Percentiles rank a stretch among this genome's conserved stretches.
phyloP scores from a whole-genome alignment of 2,113 vertebrate genomes.

The Rhynchomys soricoides region DNA sequence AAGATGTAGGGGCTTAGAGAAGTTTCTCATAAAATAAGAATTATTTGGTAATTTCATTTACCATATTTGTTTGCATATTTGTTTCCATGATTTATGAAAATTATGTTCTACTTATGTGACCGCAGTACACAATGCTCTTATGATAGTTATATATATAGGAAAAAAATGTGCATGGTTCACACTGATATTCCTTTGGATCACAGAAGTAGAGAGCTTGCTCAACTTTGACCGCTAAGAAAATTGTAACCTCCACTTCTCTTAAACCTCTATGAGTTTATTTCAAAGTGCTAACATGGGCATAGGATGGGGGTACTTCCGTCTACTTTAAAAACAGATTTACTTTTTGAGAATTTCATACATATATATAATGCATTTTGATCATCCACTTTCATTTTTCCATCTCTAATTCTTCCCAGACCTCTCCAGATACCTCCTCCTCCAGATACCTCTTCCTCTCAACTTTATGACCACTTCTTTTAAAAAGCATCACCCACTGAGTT shows the following conservation, averaged over 20 bases:
- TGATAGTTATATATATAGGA: not conserved
- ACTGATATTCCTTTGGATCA: not conserved
- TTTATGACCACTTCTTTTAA: not conserved
- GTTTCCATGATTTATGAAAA: not conserved
- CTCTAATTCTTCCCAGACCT: not conserved
- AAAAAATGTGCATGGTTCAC: not conserved
- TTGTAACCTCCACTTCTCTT: not conserved
- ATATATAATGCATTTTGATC: not conserved
- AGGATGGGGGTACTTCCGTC: not conserved
- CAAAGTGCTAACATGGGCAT: not conserved
- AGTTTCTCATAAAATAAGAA: not conserved
- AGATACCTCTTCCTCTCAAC: too few relatives aligned
- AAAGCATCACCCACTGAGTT: too few relatives aligned
- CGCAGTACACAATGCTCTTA: not conserved
- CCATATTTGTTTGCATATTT: not conserved
- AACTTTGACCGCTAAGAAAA: not conserved
- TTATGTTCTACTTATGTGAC: not conserved
- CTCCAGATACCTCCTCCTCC: too few relatives aligned
- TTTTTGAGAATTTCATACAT: not conserved
- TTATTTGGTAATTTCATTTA: constrained; percentile 12
- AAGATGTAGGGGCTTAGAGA: not conserved
- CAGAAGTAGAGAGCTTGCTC: not conserved
- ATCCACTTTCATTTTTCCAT: too few relatives aligned
- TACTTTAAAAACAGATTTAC: not conserved
- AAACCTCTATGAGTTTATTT: not conserved